Conservation (phyloP, 2,888 invertebrate species). For the Microctonus aethiopoides region DNA sequence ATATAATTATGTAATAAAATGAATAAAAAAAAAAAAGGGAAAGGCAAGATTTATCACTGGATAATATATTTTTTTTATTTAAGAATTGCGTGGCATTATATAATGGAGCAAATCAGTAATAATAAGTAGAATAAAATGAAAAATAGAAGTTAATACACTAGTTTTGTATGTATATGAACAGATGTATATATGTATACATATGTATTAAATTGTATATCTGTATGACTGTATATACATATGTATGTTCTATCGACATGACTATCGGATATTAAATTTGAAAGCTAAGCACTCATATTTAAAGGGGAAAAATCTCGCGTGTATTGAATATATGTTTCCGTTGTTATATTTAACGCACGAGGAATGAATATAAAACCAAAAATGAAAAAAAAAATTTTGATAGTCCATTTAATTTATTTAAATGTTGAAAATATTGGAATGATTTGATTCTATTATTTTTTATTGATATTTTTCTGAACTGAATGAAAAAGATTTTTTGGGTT, state of each 20-base stretch:
- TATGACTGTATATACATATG: too few relatives aligned
- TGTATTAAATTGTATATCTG: too few relatives aligned
- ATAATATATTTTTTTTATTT: not conserved
- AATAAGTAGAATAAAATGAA: not conserved
- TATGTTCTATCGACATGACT: not conserved
- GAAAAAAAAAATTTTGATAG: too few relatives aligned
- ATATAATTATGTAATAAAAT: not conserved
- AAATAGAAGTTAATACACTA: not conserved
- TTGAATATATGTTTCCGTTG: not conserved
- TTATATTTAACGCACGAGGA: too few relatives aligned
- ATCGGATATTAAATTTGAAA: not conserved
- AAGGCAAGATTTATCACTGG: not conserved
- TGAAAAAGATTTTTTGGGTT: too few relatives aligned
- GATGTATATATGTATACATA: too few relatives aligned
- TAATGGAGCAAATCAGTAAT: slow-evolving; percentile 10
- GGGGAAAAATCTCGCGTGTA: not conserved
- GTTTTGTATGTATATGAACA: too few relatives aligned
- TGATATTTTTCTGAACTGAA: too few relatives aligned
- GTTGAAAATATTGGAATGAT: too few relatives aligned
- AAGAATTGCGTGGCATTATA: slow-evolving; percentile 5
- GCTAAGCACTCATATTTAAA: not conserved
- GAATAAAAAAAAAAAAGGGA: not conserved
- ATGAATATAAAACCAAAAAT: too few relatives aligned
- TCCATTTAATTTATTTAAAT: too few relatives aligned
- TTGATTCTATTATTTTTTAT: too few relatives aligned